Base-by-base conservation (phyloP, 2,888 invertebrate genomes). In the Cybosia mesomella region DNA sequence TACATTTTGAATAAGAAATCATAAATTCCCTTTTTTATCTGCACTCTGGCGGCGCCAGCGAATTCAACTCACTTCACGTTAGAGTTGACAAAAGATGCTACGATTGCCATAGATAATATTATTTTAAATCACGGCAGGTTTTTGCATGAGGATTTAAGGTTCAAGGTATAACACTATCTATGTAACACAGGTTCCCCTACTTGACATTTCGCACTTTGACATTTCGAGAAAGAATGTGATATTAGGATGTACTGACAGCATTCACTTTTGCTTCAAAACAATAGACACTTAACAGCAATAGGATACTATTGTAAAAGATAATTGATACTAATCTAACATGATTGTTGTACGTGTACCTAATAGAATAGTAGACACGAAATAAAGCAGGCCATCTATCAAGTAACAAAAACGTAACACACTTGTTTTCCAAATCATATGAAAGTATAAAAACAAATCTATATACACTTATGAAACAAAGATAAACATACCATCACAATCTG, bases 401-500 rank as follows among this genome's bases (percentile, higher is more conserved):
- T 9, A n/a, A n/a, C 5, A 0, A 49, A 49, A 49, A 49, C 4
- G 5, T 49, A n/a, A 49, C 49, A 49, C n/a, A 55, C 24, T 28
- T 55, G 24, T 55, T 55, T 24, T 55, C 55, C 5, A 55, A 24
- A 55, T 28, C 28, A 28, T 28, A 8, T 11, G 11, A 55, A 13
- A 24, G 24, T 13, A 22, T 13, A 10, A 24, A 61, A 60, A 39
- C 36, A 24, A n/a, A 49, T 28, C 0, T 18, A 24, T 21, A n/a
- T 21, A 22, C 10, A 2, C 43, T 22, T 28, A 22, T n/a, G n/a
- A 32, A 49, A 24, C 18, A 15, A 28, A 9, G 3, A 21, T 5
- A 58, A 73, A 90, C 95, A 89, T 87, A 96, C 97, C 97, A 88
- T 97, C 97, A 86, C 97, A 97, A 86, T 97, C 97, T 61, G 97